phyloP scores from a whole-genome alignment of 1,140 invertebrate species.

The Dufourea novaeangliae region DNA sequence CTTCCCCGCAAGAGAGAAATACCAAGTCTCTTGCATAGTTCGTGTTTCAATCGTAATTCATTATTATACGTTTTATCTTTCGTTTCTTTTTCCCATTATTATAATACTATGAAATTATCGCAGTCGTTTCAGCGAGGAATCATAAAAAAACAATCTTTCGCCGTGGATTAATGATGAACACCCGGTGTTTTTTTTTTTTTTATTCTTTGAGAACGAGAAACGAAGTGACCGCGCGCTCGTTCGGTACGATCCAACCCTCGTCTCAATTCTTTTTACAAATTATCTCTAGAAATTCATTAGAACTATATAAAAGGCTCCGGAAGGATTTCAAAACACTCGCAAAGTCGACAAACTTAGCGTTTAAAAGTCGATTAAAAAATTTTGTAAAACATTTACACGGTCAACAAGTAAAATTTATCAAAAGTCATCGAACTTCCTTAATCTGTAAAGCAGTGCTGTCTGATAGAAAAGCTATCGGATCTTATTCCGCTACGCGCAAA shows the following conservation, averaged over 20 bases:
- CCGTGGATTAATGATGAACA: constrained; percentile 48
- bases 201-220: no score
- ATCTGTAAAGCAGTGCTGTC: no score
- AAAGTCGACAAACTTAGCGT: constrained; percentile 10
- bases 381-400: constrained; percentile 17
- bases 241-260: neutral
- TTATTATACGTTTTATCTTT: constrained; percentile 20
- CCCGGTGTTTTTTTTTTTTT: constrained; percentile 15
- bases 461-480: no score
- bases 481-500: no score
- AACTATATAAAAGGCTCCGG: constrained; percentile 22
- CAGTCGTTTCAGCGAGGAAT: constrained; percentile 61
- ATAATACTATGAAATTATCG: constrained; percentile 65
- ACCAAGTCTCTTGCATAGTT: constrained; percentile 28
- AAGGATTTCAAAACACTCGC: constrained; percentile 4
- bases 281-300: constrained; percentile 7
- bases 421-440: neutral
- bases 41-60: constrained; percentile 19
- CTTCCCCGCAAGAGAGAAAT: constrained; percentile 34
- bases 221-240: neutral
- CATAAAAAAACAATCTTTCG: constrained; percentile 51
- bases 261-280: neutral
- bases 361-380: constrained; percentile 8
- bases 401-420: constrained; percentile 1
- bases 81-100: constrained; percentile 41